Percentiles rank a stretch among this genome's conserved stretches.
phyloP scores from a whole-genome alignment of 1,140 invertebrate genomes.

The Hyles euphorbiae region DNA sequence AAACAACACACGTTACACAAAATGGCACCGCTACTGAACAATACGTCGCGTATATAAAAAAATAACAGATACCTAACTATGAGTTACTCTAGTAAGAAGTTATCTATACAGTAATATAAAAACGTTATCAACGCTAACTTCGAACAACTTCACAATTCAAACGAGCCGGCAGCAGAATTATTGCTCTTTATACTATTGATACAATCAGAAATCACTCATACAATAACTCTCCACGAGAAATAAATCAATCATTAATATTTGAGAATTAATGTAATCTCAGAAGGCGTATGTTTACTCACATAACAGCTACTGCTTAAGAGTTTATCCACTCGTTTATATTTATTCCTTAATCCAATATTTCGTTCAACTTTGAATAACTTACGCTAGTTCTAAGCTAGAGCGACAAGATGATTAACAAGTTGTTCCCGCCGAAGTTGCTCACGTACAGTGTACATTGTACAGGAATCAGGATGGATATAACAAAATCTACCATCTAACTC shows the following conservation, averaged over 20 bases:
- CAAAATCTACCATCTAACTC: constrained; percentile 19
- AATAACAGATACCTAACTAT: constrained; percentile 41
- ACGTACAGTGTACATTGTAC: constrained; percentile 19
- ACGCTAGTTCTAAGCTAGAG: constrained; percentile 55
- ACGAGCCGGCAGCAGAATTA: constrained; percentile 32
- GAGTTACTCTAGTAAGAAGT: constrained; percentile 38
- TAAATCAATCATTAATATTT: constrained; percentile 14
- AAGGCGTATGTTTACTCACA: constrained; percentile 52
- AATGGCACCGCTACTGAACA: constrained; percentile 49
- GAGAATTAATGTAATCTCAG: constrained; percentile 41
- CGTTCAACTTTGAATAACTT: constrained; percentile 53
- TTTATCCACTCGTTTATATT: constrained; percentile 40
- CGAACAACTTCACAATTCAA: constrained; percentile 28
- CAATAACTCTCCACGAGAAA: constrained; percentile 15
- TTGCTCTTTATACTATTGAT: constrained; percentile 47
- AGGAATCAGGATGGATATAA: constrained; percentile 24
- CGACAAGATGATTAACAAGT: constrained; percentile 55
- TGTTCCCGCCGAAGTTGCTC: constrained; percentile 57
- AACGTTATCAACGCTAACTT: constrained; percentile 35
- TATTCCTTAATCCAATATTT: constrained; percentile 41
- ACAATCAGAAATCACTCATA: constrained; percentile 33
- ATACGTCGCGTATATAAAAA: constrained; percentile 35
- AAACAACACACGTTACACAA: constrained; percentile 29
- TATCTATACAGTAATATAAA: constrained; percentile 39
- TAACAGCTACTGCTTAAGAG: constrained; percentile 52